Evolutionary conservation across 2,888 invertebrate species (phyloP).

Genomic region (Hirtodrosophila histrioides): DNA sequence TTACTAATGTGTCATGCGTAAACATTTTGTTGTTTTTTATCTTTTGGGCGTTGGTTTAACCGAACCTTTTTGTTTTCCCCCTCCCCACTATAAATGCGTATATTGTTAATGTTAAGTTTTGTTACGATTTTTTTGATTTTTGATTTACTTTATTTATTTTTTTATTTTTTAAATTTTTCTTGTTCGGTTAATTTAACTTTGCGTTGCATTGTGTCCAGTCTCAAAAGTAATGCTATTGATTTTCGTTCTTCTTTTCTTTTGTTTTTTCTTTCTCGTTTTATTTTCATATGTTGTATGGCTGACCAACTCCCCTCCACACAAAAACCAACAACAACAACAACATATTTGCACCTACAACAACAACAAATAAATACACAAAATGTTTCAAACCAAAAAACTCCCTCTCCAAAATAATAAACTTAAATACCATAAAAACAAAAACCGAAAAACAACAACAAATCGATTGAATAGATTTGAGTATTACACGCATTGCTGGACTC

Average conservation of each 20-base stretch:
- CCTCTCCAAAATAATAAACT: slow-evolving; percentile 17
- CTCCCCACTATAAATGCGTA: slow-evolving; percentile 17
- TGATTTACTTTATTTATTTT: slow-evolving; percentile 18
- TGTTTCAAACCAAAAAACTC: slow-evolving; percentile 28
- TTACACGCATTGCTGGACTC: slow-evolving; percentile 88
- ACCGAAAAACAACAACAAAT: slow-evolving; percentile 10
- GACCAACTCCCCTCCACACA: slow-evolving; percentile 46
- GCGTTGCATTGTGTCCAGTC: slow-evolving; percentile 68
- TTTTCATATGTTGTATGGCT: slow-evolving; percentile 79
- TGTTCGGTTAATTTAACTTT: slow-evolving; percentile 30
- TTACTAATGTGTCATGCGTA: slow-evolving; percentile 32
- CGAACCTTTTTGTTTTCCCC: slow-evolving; percentile 1
- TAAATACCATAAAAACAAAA: slow-evolving; percentile 12
- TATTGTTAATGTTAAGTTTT: slow-evolving; percentile 60
- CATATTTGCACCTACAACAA: slow-evolving; percentile 20
- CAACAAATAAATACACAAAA: slow-evolving; percentile 33
- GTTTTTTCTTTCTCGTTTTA: slow-evolving; percentile 77
- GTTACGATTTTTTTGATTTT: slow-evolving; percentile 44
- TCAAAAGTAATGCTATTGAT: slow-evolving; percentile 77
- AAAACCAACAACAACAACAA: slow-evolving; percentile 27
- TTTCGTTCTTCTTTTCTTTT: slow-evolving; percentile 78
- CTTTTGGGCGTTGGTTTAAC: slow-evolving; percentile 41
- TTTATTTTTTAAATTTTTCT: too few relatives aligned
- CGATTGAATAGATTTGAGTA: slow-evolving; percentile 88
- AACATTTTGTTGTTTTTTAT: slow-evolving; percentile 26